phyloP scores from a whole-genome alignment of 1,140 invertebrate genomes.

The Aphaenogaster rudis region DNA sequence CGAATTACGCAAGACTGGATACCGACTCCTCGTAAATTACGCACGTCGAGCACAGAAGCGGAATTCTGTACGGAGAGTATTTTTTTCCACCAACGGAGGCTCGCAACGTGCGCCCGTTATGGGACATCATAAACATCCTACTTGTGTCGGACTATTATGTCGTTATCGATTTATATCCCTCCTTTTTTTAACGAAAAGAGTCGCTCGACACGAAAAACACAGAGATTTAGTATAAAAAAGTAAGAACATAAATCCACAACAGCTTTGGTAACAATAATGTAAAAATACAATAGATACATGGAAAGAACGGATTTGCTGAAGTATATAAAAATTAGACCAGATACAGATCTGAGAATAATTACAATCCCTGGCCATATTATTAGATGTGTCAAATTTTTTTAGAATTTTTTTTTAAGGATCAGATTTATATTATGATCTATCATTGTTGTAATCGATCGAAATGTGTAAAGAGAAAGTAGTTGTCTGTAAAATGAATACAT shows the following conservation, averaged over 20 bases:
- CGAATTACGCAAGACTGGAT: slow-evolving; percentile 64
- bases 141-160: background rate
- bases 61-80: background rate
- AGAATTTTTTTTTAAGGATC: no score
- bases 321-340: no score
- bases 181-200: background rate
- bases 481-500: no score
- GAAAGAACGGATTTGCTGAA: no score
- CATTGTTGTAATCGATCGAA: no score
- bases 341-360: no score
- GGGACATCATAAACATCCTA: slow-evolving; percentile 7
- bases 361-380: no score
- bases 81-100: background rate
- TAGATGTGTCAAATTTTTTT: no score
- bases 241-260: background rate
- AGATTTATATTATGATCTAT: no score
- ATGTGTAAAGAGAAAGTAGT: no score
- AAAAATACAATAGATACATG: background rate
- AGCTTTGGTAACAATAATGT: background rate
- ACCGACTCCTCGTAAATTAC: slow-evolving; percentile 55
- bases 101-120: slow-evolving; percentile 5
- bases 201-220: background rate
- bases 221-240: background rate
- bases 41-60: background rate
- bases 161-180: slow-evolving; percentile 9